Conservation (phyloP, 2,888 invertebrate genomes). For the Adela reaumurella region DNA sequence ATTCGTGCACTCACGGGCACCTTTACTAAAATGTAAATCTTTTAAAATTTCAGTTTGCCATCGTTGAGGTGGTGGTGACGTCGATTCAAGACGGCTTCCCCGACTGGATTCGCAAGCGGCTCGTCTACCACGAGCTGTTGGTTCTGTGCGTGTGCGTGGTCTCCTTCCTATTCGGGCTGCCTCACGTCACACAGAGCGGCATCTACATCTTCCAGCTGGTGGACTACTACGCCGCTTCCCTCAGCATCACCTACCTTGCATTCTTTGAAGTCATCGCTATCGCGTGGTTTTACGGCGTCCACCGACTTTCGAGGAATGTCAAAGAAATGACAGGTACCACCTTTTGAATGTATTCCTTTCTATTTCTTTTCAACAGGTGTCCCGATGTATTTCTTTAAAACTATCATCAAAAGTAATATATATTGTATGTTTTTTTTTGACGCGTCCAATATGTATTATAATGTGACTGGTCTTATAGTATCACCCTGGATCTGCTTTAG, state of each 20-base stretch:
- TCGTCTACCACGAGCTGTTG: slow-evolving; percentile 83
- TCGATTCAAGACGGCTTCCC: slow-evolving; percentile 92
- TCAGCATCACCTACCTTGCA: slow-evolving; percentile 87
- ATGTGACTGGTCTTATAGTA: no score
- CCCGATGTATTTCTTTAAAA: no score
- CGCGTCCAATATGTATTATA: no score
- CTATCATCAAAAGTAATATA: no score
- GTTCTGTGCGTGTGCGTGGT: slow-evolving; percentile 79
- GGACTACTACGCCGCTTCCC: slow-evolving; percentile 90
- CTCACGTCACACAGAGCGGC: slow-evolving; percentile 86
- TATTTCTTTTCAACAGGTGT: no score
- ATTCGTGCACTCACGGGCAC: no score
- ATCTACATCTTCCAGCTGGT: slow-evolving; percentile 89
- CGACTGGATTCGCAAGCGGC: slow-evolving; percentile 74
- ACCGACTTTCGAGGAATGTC: slow-evolving; percentile 74
- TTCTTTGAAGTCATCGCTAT: slow-evolving; percentile 92
- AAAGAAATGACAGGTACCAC: slow-evolving; percentile 89
- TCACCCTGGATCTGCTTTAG: no score
- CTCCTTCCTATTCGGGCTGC: slow-evolving; percentile 81
- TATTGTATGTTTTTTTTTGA: no score
- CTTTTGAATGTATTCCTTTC: no score
- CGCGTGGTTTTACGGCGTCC: slow-evolving; percentile 88
- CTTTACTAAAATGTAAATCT: no score
- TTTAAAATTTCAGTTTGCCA: slow-evolving; percentile 72
- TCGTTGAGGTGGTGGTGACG: slow-evolving; percentile 91